Percentiles rank a stretch among this genome's conserved stretches.
These are phyloP conservation scores for Podargus strigoides DNA, from an alignment of 2,797 vertebrate genomes.

Conservation along the genomic window DNA sequence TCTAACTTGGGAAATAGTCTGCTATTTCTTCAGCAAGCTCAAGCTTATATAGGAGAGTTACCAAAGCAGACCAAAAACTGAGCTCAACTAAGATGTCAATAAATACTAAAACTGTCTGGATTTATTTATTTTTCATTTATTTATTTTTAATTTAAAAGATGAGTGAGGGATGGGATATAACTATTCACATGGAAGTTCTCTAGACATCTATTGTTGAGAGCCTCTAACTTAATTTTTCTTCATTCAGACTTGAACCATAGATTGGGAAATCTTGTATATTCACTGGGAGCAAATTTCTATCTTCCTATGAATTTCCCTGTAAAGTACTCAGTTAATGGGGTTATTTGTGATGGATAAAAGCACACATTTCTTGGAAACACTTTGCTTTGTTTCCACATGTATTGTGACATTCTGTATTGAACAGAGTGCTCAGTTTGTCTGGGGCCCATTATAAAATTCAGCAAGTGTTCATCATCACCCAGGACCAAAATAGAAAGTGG, in stretches of 20 bases:
- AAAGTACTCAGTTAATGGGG: not conserved
- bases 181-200: not conserved
- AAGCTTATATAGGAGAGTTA: not conserved
- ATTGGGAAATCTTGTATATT: not conserved
- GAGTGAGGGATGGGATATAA: not conserved
- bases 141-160: not conserved
- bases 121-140: not conserved
- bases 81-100: not conserved
- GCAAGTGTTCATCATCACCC: not conserved
- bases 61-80: not conserved
- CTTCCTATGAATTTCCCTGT: not conserved
- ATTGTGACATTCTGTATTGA: constrained; percentile 6
- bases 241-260: not conserved
- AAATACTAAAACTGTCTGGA: not conserved
- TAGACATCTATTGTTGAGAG: not conserved
- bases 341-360: not conserved
- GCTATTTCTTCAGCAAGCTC: not conserved
- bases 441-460: not conserved
- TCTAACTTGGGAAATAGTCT: not conserved
- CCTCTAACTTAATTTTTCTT: not conserved
- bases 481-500: not conserved
- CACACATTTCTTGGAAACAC: constrained; percentile 25
- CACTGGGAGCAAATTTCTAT: not conserved
- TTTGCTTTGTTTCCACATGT: constrained; percentile 31
- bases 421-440: not conserved